Evolutionary conservation across 2,113 vertebrate genomes (phyloP).

Genomic region (Donacobius atricapilla): DNA sequence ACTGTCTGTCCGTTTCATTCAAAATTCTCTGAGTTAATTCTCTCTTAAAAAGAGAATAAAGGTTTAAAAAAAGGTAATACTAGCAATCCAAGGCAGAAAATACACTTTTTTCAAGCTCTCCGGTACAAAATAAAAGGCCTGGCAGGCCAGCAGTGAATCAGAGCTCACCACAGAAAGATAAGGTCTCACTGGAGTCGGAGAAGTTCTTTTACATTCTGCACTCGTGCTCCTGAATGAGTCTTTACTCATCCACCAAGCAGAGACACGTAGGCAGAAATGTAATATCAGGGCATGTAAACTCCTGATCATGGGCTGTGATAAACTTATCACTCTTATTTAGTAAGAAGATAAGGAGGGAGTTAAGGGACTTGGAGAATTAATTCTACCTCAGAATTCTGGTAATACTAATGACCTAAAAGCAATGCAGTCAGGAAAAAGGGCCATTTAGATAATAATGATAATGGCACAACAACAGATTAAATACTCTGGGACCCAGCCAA

Average conservation of each 20-base stretch:
- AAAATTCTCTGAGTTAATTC: neutral
- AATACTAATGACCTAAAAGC: neutral
- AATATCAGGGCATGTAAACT: neutral
- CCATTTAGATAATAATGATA: neutral
- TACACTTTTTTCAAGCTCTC: neutral
- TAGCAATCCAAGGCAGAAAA: neutral
- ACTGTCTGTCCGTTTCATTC: neutral
- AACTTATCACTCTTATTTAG: neutral
- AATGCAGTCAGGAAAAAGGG: neutral
- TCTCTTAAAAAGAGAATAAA: neutral
- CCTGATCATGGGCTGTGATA: neutral
- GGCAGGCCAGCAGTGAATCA: neutral
- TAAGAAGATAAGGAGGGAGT: neutral
- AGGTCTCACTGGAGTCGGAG: neutral
- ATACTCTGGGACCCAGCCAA: neutral
- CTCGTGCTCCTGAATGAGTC: neutral
- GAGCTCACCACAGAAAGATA: neutral
- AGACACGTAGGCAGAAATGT: neutral
- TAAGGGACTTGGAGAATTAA: neutral
- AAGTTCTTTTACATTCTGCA: neutral
- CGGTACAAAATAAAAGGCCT: neutral
- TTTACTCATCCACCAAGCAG: neutral
- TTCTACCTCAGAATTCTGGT: neutral
- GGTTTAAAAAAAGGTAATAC: neutral
- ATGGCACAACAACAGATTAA: neutral